Conservation (phyloP, 2,113 vertebrate species). For the Grammomys dolichurus region DNA sequence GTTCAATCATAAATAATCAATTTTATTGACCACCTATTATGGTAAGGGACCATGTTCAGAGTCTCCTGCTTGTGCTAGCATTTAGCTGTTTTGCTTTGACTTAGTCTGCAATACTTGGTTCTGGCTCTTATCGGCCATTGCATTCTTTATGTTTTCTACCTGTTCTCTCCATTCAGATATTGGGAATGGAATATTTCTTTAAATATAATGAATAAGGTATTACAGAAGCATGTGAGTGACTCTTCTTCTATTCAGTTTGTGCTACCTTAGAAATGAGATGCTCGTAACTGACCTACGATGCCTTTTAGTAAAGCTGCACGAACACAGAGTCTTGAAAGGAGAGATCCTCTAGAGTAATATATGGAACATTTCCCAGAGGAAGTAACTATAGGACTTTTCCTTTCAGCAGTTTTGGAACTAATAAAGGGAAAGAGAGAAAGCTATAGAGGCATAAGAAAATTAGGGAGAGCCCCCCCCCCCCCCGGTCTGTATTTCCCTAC, state of each 20-base stretch:
- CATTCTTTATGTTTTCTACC: conserved; percentile 30
- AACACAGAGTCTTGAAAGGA: background rate
- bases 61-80: conserved; percentile 4
- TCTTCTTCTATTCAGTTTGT: background rate
- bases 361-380: background rate
- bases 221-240: background rate
- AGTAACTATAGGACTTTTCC: background rate
- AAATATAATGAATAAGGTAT: background rate
- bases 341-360: background rate
- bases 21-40: conserved; percentile 73
- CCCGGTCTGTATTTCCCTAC: background rate
- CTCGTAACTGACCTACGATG: background rate
- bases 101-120: background rate
- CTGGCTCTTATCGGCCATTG: conserved; percentile 18
- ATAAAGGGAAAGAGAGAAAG: background rate
- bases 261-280: background rate
- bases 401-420: background rate
- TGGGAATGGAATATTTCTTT: conserved; percentile 5
- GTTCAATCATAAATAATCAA: conserved; percentile 77
- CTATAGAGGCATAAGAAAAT: background rate
- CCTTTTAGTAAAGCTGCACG: background rate
- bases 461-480: background rate
- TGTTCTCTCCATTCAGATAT: conserved; percentile 22
- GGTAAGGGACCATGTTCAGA: conserved; percentile 27
- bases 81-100: conserved; percentile 51